These are phyloP conservation scores for Temnothorax nylanderi DNA, from an alignment of 1,140 invertebrate genomes.

Conservation along the genomic window DNA sequence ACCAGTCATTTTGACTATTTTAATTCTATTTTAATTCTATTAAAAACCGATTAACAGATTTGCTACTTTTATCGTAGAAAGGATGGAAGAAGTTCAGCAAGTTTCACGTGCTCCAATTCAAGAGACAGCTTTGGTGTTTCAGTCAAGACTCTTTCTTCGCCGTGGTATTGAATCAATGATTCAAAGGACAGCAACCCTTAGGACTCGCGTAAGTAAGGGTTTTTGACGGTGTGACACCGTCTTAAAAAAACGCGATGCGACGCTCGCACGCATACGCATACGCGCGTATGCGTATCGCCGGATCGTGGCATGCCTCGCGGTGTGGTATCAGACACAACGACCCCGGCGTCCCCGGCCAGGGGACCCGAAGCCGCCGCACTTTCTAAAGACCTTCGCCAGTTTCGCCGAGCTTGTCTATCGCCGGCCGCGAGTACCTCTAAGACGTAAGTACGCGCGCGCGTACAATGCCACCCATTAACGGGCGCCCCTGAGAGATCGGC, in stretches of 20 bases:
- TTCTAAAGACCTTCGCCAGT: slow-evolving; percentile 83
- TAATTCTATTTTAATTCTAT: no score
- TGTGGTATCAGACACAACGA: slow-evolving; percentile 79
- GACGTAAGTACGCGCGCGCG: neutral
- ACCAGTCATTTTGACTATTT: neutral
- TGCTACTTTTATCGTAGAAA: neutral
- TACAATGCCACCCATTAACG: slow-evolving; percentile 37
- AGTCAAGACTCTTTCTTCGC: neutral
- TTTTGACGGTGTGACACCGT: neutral
- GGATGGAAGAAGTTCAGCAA: neutral
- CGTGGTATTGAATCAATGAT: neutral
- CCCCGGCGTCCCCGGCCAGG: slow-evolving; percentile 65
- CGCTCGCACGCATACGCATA: neutral
- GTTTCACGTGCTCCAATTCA: neutral
- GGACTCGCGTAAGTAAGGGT: neutral
- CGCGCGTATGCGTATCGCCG: neutral
- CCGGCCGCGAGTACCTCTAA: slow-evolving; percentile 2
- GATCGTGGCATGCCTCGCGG: slow-evolving; percentile 73
- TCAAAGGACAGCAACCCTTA: neutral
- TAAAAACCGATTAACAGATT: neutral
- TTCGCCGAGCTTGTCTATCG: slow-evolving; percentile 74
- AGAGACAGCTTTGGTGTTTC: neutral
- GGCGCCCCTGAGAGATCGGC: slow-evolving; percentile 38
- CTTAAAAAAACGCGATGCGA: neutral
- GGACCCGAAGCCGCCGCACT: slow-evolving; percentile 79